A percentile compares a stretch with the other conserved stretches of the same genome.
Conservation (phyloP, 2,113 vertebrate genomes). For the Pterocles burchelli region DNA sequence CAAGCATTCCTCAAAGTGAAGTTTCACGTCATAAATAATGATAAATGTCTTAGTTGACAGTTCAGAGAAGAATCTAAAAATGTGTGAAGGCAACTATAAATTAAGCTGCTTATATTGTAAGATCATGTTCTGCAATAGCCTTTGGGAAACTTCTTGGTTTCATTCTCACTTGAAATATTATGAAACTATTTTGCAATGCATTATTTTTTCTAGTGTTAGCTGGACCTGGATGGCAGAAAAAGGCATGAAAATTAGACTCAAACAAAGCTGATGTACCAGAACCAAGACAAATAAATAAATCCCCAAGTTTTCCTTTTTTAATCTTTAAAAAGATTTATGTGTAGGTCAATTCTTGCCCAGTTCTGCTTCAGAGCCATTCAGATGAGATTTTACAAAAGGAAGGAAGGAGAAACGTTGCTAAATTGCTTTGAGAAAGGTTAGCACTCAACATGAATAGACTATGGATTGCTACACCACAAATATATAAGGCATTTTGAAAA, state of each 20-base stretch:
- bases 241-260: constrained; percentile 1
- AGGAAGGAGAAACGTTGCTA: constrained; percentile 21
- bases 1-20: not conserved
- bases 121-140: not conserved
- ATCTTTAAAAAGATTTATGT: not conserved
- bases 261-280: constrained; percentile 1
- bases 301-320: not conserved
- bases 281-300: constrained; percentile 19
- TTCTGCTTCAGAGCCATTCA: constrained; percentile 39
- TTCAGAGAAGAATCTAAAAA: not conserved
- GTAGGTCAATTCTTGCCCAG: constrained; percentile 3
- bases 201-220: not conserved
- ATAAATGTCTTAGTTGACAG: not conserved
- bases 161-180: not conserved
- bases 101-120: not conserved
- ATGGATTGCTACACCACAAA: not conserved
- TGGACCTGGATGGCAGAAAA: not conserved
- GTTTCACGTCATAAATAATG: not conserved
- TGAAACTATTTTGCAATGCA: not conserved
- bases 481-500: constrained; percentile 28
- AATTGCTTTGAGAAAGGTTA: constrained; percentile 56
- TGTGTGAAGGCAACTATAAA: not conserved
- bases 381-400: constrained; percentile 21
- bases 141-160: not conserved
- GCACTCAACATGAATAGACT: constrained; percentile 41